phyloP scores from a whole-genome alignment of 2,888 invertebrate genomes.

The Trilocha varians region DNA sequence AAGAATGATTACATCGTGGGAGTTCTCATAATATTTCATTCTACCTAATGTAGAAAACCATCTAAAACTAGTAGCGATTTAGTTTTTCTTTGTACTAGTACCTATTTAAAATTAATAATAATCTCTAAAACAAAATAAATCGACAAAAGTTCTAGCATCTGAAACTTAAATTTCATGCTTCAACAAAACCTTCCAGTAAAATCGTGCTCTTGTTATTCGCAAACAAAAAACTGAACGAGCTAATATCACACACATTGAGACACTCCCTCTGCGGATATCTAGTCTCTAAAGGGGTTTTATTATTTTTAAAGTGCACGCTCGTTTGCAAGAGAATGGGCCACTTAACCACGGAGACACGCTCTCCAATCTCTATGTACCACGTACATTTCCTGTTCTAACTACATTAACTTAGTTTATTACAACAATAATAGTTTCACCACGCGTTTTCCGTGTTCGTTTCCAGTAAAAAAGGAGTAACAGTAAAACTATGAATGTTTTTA shows the following conservation, averaged over 20 bases:
- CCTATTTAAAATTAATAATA: no score
- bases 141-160: no score
- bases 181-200: no score
- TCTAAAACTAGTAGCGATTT: no score
- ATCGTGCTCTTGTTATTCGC: background rate
- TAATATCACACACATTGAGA: background rate
- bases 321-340: slow-evolving; percentile 74
- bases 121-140: no score
- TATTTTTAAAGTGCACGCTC: slow-evolving; percentile 71
- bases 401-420: slow-evolving; percentile 58
- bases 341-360: slow-evolving; percentile 68
- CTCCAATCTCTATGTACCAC: slow-evolving; percentile 39
- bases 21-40: no score
- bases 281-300: slow-evolving; percentile 61
- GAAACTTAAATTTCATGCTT: no score
- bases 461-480: slow-evolving; percentile 11
- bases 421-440: slow-evolving; percentile 62
- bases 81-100: no score
- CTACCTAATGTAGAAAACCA: no score
- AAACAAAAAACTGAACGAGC: background rate
- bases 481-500: slow-evolving; percentile 36
- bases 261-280: slow-evolving; percentile 17
- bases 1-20: no score
- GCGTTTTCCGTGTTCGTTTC: slow-evolving; percentile 60
- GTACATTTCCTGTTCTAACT: slow-evolving; percentile 49